phyloP scores from a whole-genome alignment of 2,797 vertebrate species.

The Sebastes wilsoni region DNA sequence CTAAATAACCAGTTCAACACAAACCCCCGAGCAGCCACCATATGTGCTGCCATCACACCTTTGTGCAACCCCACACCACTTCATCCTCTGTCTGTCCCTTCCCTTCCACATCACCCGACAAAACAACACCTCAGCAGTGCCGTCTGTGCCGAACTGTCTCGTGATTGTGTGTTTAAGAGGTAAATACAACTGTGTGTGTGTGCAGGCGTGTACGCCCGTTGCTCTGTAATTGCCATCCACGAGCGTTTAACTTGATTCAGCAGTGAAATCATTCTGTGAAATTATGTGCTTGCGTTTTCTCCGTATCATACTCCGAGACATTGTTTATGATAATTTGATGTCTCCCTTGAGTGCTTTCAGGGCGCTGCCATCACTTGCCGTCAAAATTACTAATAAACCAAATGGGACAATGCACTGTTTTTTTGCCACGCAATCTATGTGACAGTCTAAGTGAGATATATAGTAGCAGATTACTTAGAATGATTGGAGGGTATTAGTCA shows the following conservation, averaged over 20 bases:
- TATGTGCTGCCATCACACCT: not conserved
- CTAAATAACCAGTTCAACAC: constrained; percentile 8
- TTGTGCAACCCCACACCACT: not conserved
- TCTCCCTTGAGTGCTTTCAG: constrained; percentile 20
- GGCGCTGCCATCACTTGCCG: constrained; percentile 1
- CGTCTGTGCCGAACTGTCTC: not conserved
- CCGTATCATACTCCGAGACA: constrained; percentile 6
- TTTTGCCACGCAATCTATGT: constrained; percentile 3
- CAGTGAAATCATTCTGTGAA: constrained; percentile 10
- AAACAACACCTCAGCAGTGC: constrained; percentile 2
- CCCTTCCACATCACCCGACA: not conserved
- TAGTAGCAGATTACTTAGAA: not conserved
- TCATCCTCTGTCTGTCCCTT: not conserved
- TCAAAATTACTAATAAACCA: constrained; percentile 19
- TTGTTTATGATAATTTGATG: constrained; percentile 42
- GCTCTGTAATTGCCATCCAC: constrained; percentile 13
- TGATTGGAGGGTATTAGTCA: constrained; percentile 7
- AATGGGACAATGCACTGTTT: constrained; percentile 19
- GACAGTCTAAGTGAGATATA: not conserved
- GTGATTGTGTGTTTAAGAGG: not conserved
- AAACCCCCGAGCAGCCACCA: not conserved
- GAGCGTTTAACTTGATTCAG: constrained; percentile 29
- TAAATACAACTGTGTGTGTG: not conserved
- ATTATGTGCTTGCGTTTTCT: constrained; percentile 23
- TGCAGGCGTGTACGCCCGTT: not conserved